These are phyloP conservation scores for Perca schrenkii DNA, from an alignment of 2,113 vertebrate species.

Conservation along the genomic window DNA sequence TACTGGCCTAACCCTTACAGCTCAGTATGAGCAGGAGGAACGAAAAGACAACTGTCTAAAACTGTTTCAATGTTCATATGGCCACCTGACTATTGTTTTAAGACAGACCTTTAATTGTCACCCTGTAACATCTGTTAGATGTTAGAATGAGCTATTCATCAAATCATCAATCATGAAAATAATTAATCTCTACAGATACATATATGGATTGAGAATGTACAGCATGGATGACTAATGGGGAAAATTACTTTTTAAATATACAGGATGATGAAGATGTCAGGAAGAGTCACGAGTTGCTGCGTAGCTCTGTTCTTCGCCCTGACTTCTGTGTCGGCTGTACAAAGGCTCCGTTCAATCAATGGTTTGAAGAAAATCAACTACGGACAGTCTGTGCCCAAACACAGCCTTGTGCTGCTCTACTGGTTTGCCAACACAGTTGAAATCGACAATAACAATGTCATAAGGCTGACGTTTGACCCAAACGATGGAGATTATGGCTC, in stretches of 20 bases:
- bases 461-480: slow-evolving; percentile 66
- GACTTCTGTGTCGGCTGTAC: slow-evolving; percentile 33
- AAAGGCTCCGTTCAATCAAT: slow-evolving; percentile 37
- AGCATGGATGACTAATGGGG: background rate
- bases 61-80: background rate
- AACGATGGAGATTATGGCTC: slow-evolving; percentile 56
- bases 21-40: background rate
- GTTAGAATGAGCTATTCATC: background rate
- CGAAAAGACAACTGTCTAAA: background rate
- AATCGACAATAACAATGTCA: slow-evolving; percentile 48
- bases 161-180: background rate
- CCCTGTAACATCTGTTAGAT: too few species aligned
- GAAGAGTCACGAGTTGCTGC: slow-evolving; percentile 16
- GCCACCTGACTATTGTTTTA: background rate
- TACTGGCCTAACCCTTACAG: background rate
- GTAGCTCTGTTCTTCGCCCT: slow-evolving; percentile 37
- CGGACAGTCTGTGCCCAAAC: slow-evolving; percentile 51
- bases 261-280: slow-evolving; percentile 48
- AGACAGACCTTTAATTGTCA: background rate
- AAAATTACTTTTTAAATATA: background rate
- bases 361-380: slow-evolving; percentile 68
- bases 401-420: slow-evolving; percentile 72
- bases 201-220: background rate
- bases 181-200: background rate
- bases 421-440: slow-evolving; percentile 73